Evolutionary conservation across 2,888 invertebrate genomes (phyloP).

Genomic region (Apamea sordens): DNA sequence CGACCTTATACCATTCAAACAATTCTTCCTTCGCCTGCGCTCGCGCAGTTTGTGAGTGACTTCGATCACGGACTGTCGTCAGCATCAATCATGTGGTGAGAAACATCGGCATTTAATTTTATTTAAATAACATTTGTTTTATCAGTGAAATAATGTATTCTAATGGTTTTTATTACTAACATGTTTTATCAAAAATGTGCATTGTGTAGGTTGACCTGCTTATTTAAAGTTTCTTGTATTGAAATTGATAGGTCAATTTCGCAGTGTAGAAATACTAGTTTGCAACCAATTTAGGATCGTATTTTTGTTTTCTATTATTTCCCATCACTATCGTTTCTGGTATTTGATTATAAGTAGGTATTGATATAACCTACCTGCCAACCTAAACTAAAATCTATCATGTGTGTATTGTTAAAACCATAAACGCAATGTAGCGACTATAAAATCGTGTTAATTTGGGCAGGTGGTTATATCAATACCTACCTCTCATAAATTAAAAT

Average conservation of each 20-base stretch:
- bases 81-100: conserved; percentile 68
- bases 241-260: conserved; percentile 27
- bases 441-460: conserved; percentile 30
- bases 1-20: conserved; percentile 64
- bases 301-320: conserved; percentile 26
- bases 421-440: not conserved
- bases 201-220: not conserved
- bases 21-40: conserved; percentile 51
- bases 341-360: not conserved
- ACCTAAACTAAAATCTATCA: not conserved
- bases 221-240: not conserved
- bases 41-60: conserved; percentile 64
- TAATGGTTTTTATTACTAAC: not conserved
- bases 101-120: conserved; percentile 31
- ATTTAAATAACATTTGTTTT: conserved; percentile 12
- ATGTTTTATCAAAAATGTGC: not conserved
- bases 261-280: conserved; percentile 7
- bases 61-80: conserved; percentile 62
- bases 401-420: not conserved
- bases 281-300: conserved; percentile 13
- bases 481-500: not conserved
- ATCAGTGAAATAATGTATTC: conserved; percentile 23
- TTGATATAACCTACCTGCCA: not conserved
- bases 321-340: not conserved
- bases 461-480: conserved; percentile 33